These are phyloP conservation scores for Drosophila pallidifrons DNA, from an alignment of 1,140 invertebrate species.

Conservation along the genomic window DNA sequence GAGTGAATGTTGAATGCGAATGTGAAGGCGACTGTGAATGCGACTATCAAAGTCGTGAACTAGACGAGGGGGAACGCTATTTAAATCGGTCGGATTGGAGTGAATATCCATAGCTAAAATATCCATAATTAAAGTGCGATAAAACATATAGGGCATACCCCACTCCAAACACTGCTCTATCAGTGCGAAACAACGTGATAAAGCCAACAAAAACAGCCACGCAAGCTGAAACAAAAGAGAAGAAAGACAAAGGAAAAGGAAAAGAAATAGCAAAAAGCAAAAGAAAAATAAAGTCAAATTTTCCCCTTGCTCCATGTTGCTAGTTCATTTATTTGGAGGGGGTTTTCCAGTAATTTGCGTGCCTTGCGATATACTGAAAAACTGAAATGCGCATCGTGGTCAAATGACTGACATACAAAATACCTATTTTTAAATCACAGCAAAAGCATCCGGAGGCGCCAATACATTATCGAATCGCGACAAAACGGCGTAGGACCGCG, in stretches of 20 bases:
- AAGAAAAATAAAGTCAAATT: slow-evolving; percentile 25
- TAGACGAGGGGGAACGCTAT: slow-evolving; percentile 21
- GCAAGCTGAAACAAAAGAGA: slow-evolving; percentile 31
- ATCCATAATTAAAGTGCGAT: slow-evolving; percentile 11
- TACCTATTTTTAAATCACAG: slow-evolving; percentile 74
- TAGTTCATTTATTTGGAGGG: slow-evolving; percentile 16
- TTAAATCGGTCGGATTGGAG: slow-evolving; percentile 39
- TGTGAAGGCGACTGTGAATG: slow-evolving; percentile 27
- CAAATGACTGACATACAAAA: slow-evolving; percentile 65
- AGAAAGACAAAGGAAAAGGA: not conserved
- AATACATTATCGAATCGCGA: slow-evolving; percentile 50
- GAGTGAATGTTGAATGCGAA: slow-evolving; percentile 66
- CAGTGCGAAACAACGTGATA: slow-evolving; percentile 22
- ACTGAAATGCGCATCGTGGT: slow-evolving; percentile 57
- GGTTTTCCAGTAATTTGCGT: slow-evolving; percentile 68
- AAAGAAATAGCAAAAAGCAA: slow-evolving; percentile 21
- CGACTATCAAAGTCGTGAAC: slow-evolving; percentile 9
- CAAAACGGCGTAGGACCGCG: slow-evolving; percentile 38
- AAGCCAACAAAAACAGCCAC: slow-evolving; percentile 32
- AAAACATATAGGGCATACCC: slow-evolving; percentile 7
- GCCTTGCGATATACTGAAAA: slow-evolving; percentile 64
- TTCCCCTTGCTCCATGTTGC: slow-evolving; percentile 20
- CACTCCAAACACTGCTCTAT: not conserved
- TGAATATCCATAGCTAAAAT: slow-evolving; percentile 1
- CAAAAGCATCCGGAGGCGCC: slow-evolving; percentile 42